Base-by-base conservation (phyloP, 2,888 invertebrate genomes). In the Scaptomyza flava region DNA sequence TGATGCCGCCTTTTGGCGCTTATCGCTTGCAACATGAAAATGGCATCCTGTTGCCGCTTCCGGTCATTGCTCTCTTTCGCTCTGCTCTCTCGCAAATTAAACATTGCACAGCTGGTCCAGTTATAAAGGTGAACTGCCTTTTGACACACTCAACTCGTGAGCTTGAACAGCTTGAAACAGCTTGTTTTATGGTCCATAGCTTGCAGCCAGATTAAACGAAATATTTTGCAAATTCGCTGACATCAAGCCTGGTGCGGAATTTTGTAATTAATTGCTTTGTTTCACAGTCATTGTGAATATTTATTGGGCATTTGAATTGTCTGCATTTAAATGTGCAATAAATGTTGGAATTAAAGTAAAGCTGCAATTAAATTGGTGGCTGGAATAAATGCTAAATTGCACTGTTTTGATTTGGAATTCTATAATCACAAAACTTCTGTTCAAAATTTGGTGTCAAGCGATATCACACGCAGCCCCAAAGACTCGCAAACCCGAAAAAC, bases 1-100 rank as follows among this genome's bases (percentile, higher is more conserved):
- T 61, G 36, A 54, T 57, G 34, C 51, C 45, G 45, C 54, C 54
- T 41, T 59, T 38, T 31, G 69, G 71, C n/a, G 72, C 79, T 83
- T 81, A 79, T 83, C 81, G 79, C 59, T 38, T 61, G 60, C 60
- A 31, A 48, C 59, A 72, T 71, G 69, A 56, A 79, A 76, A 72
- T 73, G 70, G 68, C 81, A 82, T 82, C 81, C 84, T 82, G 82
- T 81, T 57, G 56, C 11, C 56, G 71, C 65, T 80, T 82, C 82
- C 82, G 81, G 76, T 63, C 68, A 62, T 68, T 68, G 67, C 53
- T 45, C 65, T 27, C 43, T 36, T n/a, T 50, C 33, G 3, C 20
- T 34, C n/a, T n/a, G 51, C 59, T 23, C 30, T 17, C 14, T 30
- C 27, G 6, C 9, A 14, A 48, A 34, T 51, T 23, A 38, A 58